Evolutionary conservation across 2,797 vertebrate species (phyloP).

Genomic region (Gila robusta): DNA sequence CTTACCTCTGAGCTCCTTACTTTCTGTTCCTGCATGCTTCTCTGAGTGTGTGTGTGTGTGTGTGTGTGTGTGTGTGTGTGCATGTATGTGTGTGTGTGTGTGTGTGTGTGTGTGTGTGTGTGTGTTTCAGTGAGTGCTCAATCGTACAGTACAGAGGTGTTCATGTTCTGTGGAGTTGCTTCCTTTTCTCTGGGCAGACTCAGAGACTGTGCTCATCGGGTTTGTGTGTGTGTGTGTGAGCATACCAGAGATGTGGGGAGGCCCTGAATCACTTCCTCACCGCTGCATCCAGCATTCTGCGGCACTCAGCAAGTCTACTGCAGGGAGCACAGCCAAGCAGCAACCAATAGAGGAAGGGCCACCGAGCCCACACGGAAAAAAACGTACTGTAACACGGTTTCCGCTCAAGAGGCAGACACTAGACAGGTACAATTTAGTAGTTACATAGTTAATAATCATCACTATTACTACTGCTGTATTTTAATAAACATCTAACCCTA

Average conservation of each 20-base stretch:
- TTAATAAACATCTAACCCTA: background rate
- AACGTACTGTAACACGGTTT: conserved; percentile 56
- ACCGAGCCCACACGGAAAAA: conserved; percentile 62
- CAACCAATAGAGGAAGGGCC: conserved; percentile 65
- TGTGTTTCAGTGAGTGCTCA: conserved; percentile 53
- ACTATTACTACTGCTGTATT: background rate
- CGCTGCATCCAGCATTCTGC: conserved; percentile 78
- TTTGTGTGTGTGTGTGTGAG: conserved; percentile 46
- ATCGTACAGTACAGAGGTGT: conserved; percentile 59
- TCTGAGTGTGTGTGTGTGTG: conserved; percentile 55
- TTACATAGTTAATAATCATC: background rate
- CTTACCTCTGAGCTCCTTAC: conserved; percentile 76
- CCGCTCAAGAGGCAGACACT: background rate
- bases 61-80: conserved; percentile 43
- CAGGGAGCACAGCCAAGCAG: conserved; percentile 70
- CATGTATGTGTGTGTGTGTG: conserved; percentile 42
- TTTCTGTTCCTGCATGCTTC: conserved; percentile 76
- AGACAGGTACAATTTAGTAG: conserved; percentile 19
- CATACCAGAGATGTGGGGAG: conserved; percentile 72
- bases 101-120: conserved; percentile 39
- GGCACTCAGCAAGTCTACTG: conserved; percentile 68
- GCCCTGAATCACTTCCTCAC: conserved; percentile 80
- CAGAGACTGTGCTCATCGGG: conserved; percentile 54
- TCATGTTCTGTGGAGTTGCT: conserved; percentile 68
- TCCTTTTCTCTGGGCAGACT: conserved; percentile 68